Evolutionary conservation across 2,888 invertebrate genomes (phyloP), one percentile per base, ranked within the genome.

Genomic region (Acrobasis consociella): DNA sequence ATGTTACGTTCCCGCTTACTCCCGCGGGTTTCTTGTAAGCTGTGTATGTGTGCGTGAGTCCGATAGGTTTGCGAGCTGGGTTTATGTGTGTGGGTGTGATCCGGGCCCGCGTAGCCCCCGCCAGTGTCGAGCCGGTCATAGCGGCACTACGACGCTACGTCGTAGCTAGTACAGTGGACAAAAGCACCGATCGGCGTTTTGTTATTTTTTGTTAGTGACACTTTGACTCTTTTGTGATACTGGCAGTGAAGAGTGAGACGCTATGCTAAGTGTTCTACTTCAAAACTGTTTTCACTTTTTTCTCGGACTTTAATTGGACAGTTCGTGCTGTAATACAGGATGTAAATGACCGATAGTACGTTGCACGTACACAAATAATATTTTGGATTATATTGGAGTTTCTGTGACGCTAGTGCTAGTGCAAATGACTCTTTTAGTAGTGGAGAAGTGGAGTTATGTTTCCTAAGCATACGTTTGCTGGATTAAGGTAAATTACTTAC

Each of bases 21-120:
- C 91, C 77, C 80, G 78, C 72, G 70, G 78, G 72, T 62, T 73
- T 80, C 77, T 79, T 87, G 85, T 86, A 89, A 86, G 62, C 17
- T 62, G 50, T 60, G 65, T 61, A 65, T 73, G 89, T 88, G 86
- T 87, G 87, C 59, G 86, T 81, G 75, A 70, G 73, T 68, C 70
- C 73, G 68, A 83, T 75, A 75, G 69, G 73, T 69, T 71, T 71
- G 74, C 74, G 82, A 86, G 86, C 86, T 85, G 70, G 65, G 51
- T 68, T 65, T 65, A 66, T n/a, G 58, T 77, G 88, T 90, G 85
- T 86, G 81, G 71, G 90, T 85, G 87, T 81, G 79, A 84, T 90
- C 91, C 91, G 89, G 91, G 81, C 82, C 80, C 79, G 77, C 85
- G 86, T 87, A 90, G 90, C 89, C 89, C 90, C 91, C 91, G 89